Base-by-base conservation (phyloP, 2,797 vertebrate species). In the Vipera ursinii region DNA sequence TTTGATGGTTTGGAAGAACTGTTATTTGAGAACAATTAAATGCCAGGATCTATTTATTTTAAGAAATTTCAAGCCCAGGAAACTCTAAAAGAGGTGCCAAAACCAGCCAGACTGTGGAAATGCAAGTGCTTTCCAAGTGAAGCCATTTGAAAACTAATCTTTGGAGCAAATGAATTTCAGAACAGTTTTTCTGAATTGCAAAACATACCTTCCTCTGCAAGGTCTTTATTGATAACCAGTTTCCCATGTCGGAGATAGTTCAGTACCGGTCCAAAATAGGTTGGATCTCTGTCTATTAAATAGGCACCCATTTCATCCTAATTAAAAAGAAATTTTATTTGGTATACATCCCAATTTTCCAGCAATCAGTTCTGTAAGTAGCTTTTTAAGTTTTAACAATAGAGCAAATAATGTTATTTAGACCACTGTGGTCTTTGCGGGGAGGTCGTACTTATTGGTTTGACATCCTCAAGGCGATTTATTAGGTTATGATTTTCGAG, bases 231-330 rank as follows among this genome's bases (percentile, higher is more conserved):
- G 95, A 99, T 98, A 96, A 99, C 99, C 97, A 99, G 98, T 96
- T 99, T 99, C 73, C 99, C 99, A 0, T 99, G 99, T 96, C 99
- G 98, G 97, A 99, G 96, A 97, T 99, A 99, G 97, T 99, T 99
- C 91, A 99, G 98, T 95, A 99, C 98, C 17, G 99, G 99, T 93
- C 99, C 99, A 89, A 99, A 99, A 97, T 99, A 99, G 60, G 98
- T 98, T 2, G 99, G 99, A 96, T 99, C 99, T 98, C 99, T 97
- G 98, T 99, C 99, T 94, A 99, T 99, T 97, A 99, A 98, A 98
- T 99, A 99, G 96, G 99, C 99, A 97, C 99, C 99, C 2, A 98
- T 99, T 97, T 99, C 99, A 97, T 99, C 99, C 99, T 99, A 93
- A 28, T 38, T 53, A 86, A 90, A 61, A 13, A 17, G 0, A 15